Evolutionary conservation across 2,888 invertebrate genomes (phyloP).

Genomic region (Macroteleia sp.): DNA sequence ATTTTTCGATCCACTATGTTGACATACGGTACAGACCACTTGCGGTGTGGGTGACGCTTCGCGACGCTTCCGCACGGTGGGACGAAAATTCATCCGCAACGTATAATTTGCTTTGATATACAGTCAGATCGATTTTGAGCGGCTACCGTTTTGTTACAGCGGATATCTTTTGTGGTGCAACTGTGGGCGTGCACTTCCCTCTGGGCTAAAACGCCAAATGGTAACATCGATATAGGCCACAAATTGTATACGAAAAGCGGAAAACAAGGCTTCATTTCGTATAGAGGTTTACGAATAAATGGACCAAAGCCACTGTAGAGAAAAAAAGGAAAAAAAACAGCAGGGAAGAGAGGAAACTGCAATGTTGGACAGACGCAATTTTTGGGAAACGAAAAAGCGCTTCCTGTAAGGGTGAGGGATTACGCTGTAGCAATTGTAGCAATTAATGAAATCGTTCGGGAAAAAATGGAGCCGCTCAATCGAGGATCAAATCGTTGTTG

Average conservation of each 20-base stretch:
- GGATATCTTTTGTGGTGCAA: constrained; percentile 82
- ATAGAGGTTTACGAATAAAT: constrained; percentile 65
- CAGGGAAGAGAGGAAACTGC: constrained; percentile 25
- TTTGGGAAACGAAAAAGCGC: constrained; percentile 69
- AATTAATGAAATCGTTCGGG: constrained; percentile 61
- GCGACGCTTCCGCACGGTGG: constrained; percentile 63
- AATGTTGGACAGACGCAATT: constrained; percentile 66
- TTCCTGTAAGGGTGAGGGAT: constrained; percentile 48
- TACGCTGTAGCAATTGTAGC: constrained; percentile 49
- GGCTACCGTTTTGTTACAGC: constrained; percentile 82
- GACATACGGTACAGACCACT: constrained; percentile 57
- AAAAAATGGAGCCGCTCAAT: constrained; percentile 46
- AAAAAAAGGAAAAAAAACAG: constrained; percentile 32
- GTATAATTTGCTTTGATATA: constrained; percentile 81
- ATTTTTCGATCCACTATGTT: constrained; percentile 63
- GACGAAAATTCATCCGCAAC: constrained; percentile 77
- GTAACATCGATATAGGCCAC: constrained; percentile 74
- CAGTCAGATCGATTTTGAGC: constrained; percentile 80
- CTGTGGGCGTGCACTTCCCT: constrained; percentile 81
- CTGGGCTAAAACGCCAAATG: constrained; percentile 81
- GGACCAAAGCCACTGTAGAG: constrained; percentile 57
- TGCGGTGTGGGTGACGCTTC: constrained; percentile 51
- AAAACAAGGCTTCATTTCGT: constrained; percentile 67
- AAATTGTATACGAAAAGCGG: constrained; percentile 67
- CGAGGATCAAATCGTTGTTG: constrained; percentile 62